Conservation (phyloP, 2,888 invertebrate genomes). For the Lutraria lutraria region DNA sequence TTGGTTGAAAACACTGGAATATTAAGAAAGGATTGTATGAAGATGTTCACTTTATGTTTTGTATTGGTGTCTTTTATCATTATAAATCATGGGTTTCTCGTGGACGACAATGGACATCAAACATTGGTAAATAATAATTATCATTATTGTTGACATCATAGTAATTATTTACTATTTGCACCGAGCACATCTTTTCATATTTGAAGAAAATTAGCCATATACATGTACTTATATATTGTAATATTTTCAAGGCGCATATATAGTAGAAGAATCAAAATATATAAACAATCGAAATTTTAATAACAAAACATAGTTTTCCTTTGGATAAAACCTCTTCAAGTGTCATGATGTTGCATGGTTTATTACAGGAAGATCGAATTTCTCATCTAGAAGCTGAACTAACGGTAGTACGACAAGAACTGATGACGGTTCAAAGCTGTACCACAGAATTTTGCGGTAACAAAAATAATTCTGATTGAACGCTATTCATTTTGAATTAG, state of each 20-base stretch:
- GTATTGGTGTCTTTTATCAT: not conserved
- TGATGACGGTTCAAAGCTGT: conserved; percentile 20
- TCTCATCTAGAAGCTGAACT: conserved; percentile 8
- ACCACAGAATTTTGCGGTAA: conserved; percentile 39
- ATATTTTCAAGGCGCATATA: too few relatives aligned
- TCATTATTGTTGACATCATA: too few relatives aligned
- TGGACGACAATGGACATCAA: not conserved
- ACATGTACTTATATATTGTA: too few relatives aligned
- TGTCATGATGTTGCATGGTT: not conserved
- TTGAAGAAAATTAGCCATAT: too few relatives aligned
- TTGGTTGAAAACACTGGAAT: not conserved
- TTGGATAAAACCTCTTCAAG: too few relatives aligned
- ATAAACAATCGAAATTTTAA: too few relatives aligned
- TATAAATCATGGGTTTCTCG: not conserved
- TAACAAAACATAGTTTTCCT: too few relatives aligned
- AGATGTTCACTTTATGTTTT: not conserved
- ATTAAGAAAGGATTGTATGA: not conserved
- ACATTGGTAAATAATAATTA: not conserved
- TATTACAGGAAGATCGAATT: conserved; percentile 5
- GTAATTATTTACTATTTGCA: too few relatives aligned
- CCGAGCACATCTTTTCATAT: too few relatives aligned
- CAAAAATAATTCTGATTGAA: not conserved
- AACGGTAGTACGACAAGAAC: not conserved
- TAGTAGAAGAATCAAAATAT: too few relatives aligned
- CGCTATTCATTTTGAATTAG: too few relatives aligned